Evolutionary conservation across 2,113 vertebrate genomes (phyloP).

Genomic region (Clarias macrocephalus): DNA sequence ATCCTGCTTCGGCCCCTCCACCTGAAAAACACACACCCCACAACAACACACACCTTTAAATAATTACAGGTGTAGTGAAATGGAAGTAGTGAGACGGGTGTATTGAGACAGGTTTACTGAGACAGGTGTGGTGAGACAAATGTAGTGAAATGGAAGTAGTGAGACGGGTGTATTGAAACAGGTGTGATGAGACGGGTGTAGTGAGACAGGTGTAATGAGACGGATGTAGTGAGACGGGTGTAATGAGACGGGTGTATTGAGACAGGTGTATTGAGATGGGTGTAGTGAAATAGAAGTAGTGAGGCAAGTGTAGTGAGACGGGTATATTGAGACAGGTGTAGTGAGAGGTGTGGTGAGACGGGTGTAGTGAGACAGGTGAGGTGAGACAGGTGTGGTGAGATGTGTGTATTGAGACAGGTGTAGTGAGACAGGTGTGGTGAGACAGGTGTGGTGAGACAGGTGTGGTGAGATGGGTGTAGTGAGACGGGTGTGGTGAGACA

Average conservation of each 20-base stretch:
- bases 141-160: too few relatives aligned
- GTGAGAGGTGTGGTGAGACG: neutral
- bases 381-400: neutral
- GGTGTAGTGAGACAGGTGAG: neutral
- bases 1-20: constrained; percentile 75
- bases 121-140: neutral
- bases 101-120: too few relatives aligned
- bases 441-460: neutral
- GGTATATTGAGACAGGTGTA: too few relatives aligned
- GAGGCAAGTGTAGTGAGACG: neutral
- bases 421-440: neutral
- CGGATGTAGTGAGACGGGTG: neutral
- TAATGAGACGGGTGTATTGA: neutral
- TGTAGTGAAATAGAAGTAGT: constrained; percentile 68
- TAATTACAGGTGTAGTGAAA: too few relatives aligned
- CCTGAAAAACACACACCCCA: constrained; percentile 57
- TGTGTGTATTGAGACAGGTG: neutral
- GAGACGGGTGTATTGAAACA: neutral
- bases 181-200: neutral
- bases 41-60: neutral
- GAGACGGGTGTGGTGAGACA: neutral
- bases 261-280: neutral
- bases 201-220: neutral
- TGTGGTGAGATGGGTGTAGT: neutral
- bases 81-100: neutral